phyloP scores from a whole-genome alignment of 1,140 invertebrate species.

The Drosophila rufa region DNA sequence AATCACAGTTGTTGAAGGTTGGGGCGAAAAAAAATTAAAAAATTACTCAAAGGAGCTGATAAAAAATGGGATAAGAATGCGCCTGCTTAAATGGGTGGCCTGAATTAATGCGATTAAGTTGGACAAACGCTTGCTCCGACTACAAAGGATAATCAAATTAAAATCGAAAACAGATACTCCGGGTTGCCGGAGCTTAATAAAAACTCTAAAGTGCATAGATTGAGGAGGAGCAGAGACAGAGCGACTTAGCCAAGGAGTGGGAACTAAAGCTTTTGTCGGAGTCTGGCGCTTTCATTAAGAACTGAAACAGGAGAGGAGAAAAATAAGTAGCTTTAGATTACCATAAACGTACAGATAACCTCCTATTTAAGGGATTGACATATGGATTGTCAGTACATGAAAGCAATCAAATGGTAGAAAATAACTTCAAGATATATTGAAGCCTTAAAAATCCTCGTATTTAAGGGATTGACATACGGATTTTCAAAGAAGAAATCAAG shows the following conservation, averaged over 20 bases:
- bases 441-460: too few relatives aligned
- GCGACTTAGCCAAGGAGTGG: background rate
- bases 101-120: constrained; percentile 62
- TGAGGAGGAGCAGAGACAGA: background rate
- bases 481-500: too few relatives aligned
- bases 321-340: too few relatives aligned
- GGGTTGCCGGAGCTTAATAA: background rate
- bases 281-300: background rate
- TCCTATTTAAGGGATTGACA: background rate
- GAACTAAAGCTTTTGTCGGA: background rate
- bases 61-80: constrained; percentile 50
- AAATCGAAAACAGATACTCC: constrained; percentile 50
- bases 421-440: too few relatives aligned
- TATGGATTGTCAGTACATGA: background rate
- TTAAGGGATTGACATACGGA: background rate
- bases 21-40: constrained; percentile 35
- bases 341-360: background rate
- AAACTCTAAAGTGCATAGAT: background rate
- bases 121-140: constrained; percentile 54
- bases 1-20: constrained; percentile 54
- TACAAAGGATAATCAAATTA: constrained; percentile 70
- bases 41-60: constrained; percentile 21
- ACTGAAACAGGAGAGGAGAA: background rate
- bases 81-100: constrained; percentile 56
- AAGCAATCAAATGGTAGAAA: too few relatives aligned